Evolutionary conservation across 2,113 vertebrate species (phyloP).

Genomic region (Podarcis cretensis): DNA sequence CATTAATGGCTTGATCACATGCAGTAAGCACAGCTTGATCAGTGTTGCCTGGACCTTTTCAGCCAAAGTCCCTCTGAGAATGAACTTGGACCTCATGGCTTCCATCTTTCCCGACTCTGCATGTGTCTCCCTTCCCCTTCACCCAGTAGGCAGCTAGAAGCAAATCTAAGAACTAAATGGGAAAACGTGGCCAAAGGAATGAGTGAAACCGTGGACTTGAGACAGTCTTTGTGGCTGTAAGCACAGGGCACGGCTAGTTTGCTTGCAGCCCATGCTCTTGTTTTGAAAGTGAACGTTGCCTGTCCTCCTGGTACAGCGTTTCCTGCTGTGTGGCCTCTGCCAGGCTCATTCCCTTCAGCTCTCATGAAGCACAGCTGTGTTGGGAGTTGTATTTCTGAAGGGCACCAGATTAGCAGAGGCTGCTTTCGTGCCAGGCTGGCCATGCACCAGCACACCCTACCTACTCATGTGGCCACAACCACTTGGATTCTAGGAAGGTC

Average conservation of each 20-base stretch:
- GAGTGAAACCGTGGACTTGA: neutral
- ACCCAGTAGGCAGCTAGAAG: neutral
- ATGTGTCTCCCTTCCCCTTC: neutral
- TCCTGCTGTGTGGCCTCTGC: neutral
- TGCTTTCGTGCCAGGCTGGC: neutral
- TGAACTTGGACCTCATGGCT: neutral
- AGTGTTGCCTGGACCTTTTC: neutral
- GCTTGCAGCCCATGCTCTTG: neutral
- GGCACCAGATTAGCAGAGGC: neutral
- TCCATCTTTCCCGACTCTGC: neutral
- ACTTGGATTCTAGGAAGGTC: neutral
- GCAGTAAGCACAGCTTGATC: neutral
- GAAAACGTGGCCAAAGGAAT: neutral
- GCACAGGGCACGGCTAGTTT: neutral
- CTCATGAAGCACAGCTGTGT: neutral
- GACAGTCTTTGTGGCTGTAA: neutral
- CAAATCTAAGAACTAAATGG: neutral
- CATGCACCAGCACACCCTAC: neutral
- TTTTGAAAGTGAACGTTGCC: neutral
- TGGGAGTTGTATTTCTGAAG: neutral
- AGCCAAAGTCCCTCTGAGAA: neutral
- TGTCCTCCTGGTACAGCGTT: neutral
- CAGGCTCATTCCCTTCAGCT: neutral
- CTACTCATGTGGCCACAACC: neutral
- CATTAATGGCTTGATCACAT: neutral